These are phyloP conservation scores for Sparus aurata DNA, from an alignment of 2,797 vertebrate genomes.

Conservation along the genomic window DNA sequence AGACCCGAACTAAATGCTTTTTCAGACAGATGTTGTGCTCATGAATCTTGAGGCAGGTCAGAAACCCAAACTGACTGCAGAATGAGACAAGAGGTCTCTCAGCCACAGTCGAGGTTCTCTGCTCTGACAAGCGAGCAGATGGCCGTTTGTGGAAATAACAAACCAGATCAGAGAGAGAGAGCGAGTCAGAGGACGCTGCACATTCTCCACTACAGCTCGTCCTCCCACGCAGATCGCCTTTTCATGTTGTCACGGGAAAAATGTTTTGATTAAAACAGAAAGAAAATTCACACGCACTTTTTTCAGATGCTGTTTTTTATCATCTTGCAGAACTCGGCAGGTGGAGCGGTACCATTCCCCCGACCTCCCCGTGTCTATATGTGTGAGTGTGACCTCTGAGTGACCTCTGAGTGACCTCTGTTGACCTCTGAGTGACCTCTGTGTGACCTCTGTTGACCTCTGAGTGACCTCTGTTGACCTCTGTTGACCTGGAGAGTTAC, in stretches of 20 bases:
- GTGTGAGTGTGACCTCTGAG: neutral
- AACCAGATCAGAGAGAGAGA: slow-evolving; percentile 66
- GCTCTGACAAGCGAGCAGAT: slow-evolving; percentile 79
- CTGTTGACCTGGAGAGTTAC: slow-evolving; percentile 21
- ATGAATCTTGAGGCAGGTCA: slow-evolving; percentile 72
- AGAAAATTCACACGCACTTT: neutral
- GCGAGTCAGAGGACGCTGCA: slow-evolving; percentile 49
- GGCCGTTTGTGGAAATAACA: slow-evolving; percentile 75
- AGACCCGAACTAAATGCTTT: slow-evolving; percentile 54
- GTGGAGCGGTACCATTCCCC: neutral
- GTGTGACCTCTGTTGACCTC: slow-evolving; percentile 15
- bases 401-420: slow-evolving; percentile 16
- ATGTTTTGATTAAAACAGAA: slow-evolving; percentile 50
- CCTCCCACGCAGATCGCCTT: slow-evolving; percentile 59
- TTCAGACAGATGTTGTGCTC: slow-evolving; percentile 75
- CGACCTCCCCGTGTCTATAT: neutral
- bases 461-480: slow-evolving; percentile 13
- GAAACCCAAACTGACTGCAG: slow-evolving; percentile 71
- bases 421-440: neutral
- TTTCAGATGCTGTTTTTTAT: slow-evolving; percentile 7
- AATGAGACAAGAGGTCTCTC: slow-evolving; percentile 78
- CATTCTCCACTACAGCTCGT: slow-evolving; percentile 46
- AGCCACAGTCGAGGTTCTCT: slow-evolving; percentile 75
- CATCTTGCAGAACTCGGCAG: slow-evolving; percentile 1
- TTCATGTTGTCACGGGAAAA: slow-evolving; percentile 57